Base-by-base conservation (phyloP, 2,797 vertebrate genomes). In the Notolabrus celidotus region DNA sequence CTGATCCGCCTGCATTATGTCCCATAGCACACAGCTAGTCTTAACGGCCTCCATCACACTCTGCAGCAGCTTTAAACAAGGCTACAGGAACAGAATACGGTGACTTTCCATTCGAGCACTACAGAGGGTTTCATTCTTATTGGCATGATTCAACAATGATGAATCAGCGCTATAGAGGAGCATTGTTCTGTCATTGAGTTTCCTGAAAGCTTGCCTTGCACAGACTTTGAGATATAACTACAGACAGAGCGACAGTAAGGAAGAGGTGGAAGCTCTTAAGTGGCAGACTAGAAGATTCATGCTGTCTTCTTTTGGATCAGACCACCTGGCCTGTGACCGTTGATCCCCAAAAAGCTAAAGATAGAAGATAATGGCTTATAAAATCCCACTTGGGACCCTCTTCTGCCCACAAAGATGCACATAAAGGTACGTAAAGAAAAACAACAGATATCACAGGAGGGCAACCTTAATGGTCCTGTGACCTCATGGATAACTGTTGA, bases 41-140 rank as follows among this genome's bases (percentile, higher is more conserved):
- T 71, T 49, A 38, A 39, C 43, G 33, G 61, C 38, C 41, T 80
- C 60, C 68, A 75, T 74, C 72, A 27, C 46, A 72, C 77, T 50
- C 64, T 15, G 19, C 82, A 55, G 79, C 83, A 77, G 83, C 50
- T 73, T 45, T 82, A 84, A 84, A 85, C 81, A 86, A 67, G 75
- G 85, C 74, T 58, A 46, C 0, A 20, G 25, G 77, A 85, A 87
- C 88, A 77, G 67, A 80, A 45, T 42, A 88, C 84, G 62, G 45
- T 83, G 65, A 78, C 74, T 52, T 74, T 63, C 19, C 62, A 71
- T 34, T 52, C 59, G 52, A 58, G 64, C 10, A 54, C 64, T 34
- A 55, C 53, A 50, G 20, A 57, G 22, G 42, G 66, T 67, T 47
- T 59, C 50, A 34, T 57, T 51, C 56, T 66, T 22, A 53, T 79